These are phyloP conservation scores for Phytoseiulus persimilis DNA, from an alignment of 2,888 invertebrate species.

Conservation along the genomic window DNA sequence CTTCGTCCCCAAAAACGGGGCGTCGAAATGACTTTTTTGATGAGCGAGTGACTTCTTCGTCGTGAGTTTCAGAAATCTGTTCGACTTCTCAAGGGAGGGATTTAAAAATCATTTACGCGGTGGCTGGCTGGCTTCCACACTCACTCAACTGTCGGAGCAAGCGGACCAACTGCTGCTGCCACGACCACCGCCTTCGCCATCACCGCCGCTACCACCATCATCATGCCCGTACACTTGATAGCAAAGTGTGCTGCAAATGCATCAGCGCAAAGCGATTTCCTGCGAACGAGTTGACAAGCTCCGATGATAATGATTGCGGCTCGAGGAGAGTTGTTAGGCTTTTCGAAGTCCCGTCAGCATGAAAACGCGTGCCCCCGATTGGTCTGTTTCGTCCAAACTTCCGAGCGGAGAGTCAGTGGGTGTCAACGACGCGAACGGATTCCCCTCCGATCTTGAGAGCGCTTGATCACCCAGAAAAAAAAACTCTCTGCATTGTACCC, in stretches of 20 bases:
- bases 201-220: not conserved
- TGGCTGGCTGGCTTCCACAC: not conserved
- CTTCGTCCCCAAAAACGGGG: conserved; percentile 29
- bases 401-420: too few species aligned
- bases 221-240: not conserved
- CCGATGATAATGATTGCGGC: not conserved
- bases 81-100: conserved; percentile 34
- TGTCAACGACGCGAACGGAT: too few species aligned
- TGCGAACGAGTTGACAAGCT: not conserved
- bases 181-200: not conserved
- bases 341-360: too few species aligned
- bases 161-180: not conserved
- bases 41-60: conserved; percentile 8
- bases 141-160: not conserved
- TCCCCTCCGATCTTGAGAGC: too few species aligned
- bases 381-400: too few species aligned
- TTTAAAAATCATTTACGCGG: conserved; percentile 38
- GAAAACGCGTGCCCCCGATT: too few species aligned
- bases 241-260: not conserved
- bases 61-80: not conserved
- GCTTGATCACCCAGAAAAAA: too few species aligned
- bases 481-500: too few species aligned
- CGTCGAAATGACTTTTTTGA: conserved; percentile 38
- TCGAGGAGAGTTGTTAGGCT: too few species aligned
- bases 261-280: not conserved